Evolutionary conservation across 2,113 vertebrate genomes (phyloP), one percentile per base, ranked within the genome.

Genomic region (Apus apus): DNA sequence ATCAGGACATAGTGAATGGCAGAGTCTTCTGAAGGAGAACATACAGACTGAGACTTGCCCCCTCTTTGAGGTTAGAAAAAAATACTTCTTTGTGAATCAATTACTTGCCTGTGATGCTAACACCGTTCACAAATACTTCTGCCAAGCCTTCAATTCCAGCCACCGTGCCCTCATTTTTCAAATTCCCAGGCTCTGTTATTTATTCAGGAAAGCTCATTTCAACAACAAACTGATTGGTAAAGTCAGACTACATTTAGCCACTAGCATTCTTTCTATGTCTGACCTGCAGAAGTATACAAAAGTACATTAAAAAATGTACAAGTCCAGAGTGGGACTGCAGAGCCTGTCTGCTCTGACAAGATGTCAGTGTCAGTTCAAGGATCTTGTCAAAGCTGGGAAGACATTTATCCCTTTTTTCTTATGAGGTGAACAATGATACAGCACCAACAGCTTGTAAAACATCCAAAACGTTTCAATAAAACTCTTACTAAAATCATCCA

Each of bases 181-280:
- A 86, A 92, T 89, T 91, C 89, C 57, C 92, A 94, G 93, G 67
- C 67, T 71, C 60, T 61, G 48, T 89, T 77, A 85, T 68, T 90
- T 93, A 96, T 73, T 90, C 61, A 95, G 94, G 78, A 95, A 77
- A 93, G 76, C 81, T 93, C 84, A 94, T 90, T 96, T 90, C 85
- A 95, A 91, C 46, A 93, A 50, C 77, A 76, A 72, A 82, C 95
- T 72, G 86, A 89, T 15, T 76, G 80, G 32, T 89, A 87, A 82
- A 93, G 86, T 93, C 87, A 75, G 81, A 91, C 67, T 85, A 92
- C 85, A 93, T 95, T 89, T 96, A 86, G 61, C 68, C 15, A 19
- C 53, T 77, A 87, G 77, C 79, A 94, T 93, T 97, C 96, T 75
- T 93, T 91, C 43, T 21, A 91, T 64, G 46, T 86, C 75, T 87